A percentile compares a stretch with the other conserved stretches of the same genome.
phyloP scores from a whole-genome alignment of 2,113 vertebrate genomes.

The Eubucco bourcierii region DNA sequence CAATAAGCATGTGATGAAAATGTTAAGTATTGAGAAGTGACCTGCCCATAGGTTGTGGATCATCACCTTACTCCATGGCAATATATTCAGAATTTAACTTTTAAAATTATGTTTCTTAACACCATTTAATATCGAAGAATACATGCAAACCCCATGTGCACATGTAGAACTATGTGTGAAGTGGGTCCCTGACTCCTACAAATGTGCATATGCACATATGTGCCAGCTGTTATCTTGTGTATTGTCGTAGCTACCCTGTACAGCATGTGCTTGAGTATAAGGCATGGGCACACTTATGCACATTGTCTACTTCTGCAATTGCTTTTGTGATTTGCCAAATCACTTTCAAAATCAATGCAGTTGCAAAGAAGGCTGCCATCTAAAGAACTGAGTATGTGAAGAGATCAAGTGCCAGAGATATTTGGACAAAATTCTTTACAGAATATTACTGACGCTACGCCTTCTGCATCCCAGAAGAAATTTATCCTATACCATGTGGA shows the following conservation, averaged over 20 bases:
- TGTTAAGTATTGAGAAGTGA: background rate
- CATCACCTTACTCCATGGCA: background rate
- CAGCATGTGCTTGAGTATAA: background rate
- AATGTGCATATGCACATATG: background rate
- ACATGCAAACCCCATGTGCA: background rate
- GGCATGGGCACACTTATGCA: too few species aligned
- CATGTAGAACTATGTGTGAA: background rate
- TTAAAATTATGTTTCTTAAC: background rate
- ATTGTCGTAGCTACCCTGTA: fast-evolving
- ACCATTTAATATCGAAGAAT: background rate
- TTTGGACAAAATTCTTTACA: background rate
- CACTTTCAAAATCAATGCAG: background rate
- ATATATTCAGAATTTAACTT: background rate
- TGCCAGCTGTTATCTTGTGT: too few species aligned
- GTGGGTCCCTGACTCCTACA: background rate
- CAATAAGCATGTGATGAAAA: background rate
- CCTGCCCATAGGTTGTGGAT: background rate
- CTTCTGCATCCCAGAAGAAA: background rate
- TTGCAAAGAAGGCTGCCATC: background rate
- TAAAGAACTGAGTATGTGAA: background rate
- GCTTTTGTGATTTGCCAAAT: background rate
- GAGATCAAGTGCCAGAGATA: background rate
- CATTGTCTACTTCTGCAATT: background rate
- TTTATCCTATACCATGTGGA: background rate
- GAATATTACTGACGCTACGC: background rate